Percentiles rank a stretch among this genome's conserved stretches.
These are phyloP conservation scores for Phyllopteryx taeniolatus DNA, from an alignment of 2,113 vertebrate species.

Conservation along the genomic window DNA sequence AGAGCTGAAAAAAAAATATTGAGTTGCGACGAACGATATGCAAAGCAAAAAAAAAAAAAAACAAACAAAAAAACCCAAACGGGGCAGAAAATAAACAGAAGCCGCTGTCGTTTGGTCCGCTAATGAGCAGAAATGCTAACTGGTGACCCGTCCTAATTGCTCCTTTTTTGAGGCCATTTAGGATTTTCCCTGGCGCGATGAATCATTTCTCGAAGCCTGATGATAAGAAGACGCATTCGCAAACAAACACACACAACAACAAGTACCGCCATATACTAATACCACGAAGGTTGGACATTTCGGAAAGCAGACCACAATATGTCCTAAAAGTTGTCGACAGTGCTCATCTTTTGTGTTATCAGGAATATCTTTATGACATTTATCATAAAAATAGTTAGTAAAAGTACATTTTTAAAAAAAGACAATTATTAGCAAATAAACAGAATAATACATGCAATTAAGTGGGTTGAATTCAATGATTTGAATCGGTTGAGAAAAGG, in stretches of 20 bases:
- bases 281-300: not conserved
- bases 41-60: conserved; percentile 34
- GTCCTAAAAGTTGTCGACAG: not conserved
- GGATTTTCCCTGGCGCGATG: conserved; percentile 41
- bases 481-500: no score
- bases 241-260: conserved; percentile 31
- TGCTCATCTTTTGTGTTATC: no score
- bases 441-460: no score
- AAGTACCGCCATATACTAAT: not conserved
- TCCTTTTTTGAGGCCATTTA: conserved; percentile 27
- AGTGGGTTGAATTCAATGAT: no score
- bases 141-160: conserved; percentile 46
- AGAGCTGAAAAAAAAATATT: conserved; percentile 45
- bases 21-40: conserved; percentile 41
- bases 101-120: conserved; percentile 22
- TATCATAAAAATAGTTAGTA: no score
- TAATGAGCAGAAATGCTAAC: conserved; percentile 43
- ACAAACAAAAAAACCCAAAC: conserved; percentile 23
- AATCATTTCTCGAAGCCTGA: conserved; percentile 35
- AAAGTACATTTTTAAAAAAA: no score
- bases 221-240: conserved; percentile 30
- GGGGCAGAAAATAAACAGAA: conserved; percentile 22
- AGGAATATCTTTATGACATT: no score
- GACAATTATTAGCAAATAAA: no score
- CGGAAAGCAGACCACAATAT: not conserved